A percentile compares a stretch with the other conserved stretches of the same genome.
Conservation (phyloP, 2,888 invertebrate species). For the Mesochorus sp. region DNA sequence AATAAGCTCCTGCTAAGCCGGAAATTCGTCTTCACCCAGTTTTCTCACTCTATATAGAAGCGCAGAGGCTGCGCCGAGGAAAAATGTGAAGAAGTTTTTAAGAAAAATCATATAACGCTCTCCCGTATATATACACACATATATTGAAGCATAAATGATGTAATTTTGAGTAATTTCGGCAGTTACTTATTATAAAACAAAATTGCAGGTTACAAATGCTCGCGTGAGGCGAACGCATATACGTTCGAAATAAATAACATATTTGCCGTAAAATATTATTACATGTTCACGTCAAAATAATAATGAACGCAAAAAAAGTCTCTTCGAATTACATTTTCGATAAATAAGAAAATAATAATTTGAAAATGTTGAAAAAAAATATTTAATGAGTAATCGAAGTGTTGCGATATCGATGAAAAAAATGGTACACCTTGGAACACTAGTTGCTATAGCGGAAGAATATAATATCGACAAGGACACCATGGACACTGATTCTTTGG, state of each 20-base stretch:
- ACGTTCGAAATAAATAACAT: neutral
- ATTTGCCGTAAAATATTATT: too few species aligned
- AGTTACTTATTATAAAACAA: neutral
- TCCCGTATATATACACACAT: too few species aligned
- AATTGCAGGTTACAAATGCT: slow-evolving; percentile 5
- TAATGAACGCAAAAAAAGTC: too few species aligned
- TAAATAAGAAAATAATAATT: neutral
- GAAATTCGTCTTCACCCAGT: slow-evolving; percentile 35
- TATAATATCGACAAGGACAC: slow-evolving; percentile 73
- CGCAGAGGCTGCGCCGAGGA: too few species aligned
- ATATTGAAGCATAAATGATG: neutral
- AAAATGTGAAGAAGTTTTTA: slow-evolving; percentile 25
- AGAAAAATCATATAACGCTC: slow-evolving; percentile 36
- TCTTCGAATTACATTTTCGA: too few species aligned
- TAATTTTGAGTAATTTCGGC: neutral
- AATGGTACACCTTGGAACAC: slow-evolving; percentile 72
- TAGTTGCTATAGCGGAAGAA: slow-evolving; percentile 76
- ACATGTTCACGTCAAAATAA: too few species aligned
- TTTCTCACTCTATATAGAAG: neutral
- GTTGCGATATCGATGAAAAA: slow-evolving; percentile 19
- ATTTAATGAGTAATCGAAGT: too few species aligned
- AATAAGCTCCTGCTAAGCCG: slow-evolving; percentile 36
- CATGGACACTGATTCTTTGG: slow-evolving; percentile 79
- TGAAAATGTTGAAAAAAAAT: neutral
- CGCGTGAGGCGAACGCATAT: neutral